A percentile compares a stretch with the other conserved stretches of the same genome.
phyloP scores from a whole-genome alignment of 2,888 invertebrate species.

The Drosophila ezoana region DNA sequence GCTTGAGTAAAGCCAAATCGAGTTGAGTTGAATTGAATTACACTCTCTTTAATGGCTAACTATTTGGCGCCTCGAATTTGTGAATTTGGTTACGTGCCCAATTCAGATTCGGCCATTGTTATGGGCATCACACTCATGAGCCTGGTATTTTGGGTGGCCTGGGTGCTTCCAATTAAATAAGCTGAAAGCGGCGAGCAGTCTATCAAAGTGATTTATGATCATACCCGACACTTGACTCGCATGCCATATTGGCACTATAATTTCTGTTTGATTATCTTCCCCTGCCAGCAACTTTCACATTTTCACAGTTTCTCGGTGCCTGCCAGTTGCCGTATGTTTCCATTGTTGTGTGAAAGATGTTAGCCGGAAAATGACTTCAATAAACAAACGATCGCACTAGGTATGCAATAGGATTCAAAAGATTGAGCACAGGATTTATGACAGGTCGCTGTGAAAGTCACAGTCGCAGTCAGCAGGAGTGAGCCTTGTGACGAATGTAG shows the following conservation, averaged over 20 bases:
- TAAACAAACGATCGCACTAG: conserved; percentile 49
- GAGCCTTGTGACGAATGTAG: conserved; percentile 56
- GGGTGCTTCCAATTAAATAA: conserved; percentile 33
- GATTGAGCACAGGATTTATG: conserved; percentile 55
- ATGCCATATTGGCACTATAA: conserved; percentile 46
- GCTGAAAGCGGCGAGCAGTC: conserved; percentile 35
- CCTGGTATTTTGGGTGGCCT: conserved; percentile 36
- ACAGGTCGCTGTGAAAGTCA: conserved; percentile 50
- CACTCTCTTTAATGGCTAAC: conserved; percentile 23
- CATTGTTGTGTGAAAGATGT: conserved; percentile 35
- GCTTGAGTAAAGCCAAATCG: background rate
- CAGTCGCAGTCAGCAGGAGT: conserved; percentile 53
- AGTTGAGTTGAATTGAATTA: conserved; percentile 3
- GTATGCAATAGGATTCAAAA: conserved; percentile 9
- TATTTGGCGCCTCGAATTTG: conserved; percentile 44
- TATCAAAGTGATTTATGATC: conserved; percentile 69
- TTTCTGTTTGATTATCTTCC: conserved; percentile 34
- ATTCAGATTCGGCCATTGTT: conserved; percentile 55
- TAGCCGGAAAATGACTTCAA: conserved; percentile 47
- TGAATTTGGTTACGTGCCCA: conserved; percentile 40
- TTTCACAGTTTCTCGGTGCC: conserved; percentile 3
- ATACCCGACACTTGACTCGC: conserved; percentile 58
- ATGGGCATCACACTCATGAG: conserved; percentile 43
- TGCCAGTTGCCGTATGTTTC: conserved; percentile 35
- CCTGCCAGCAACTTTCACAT: conserved; percentile 57